Base-by-base conservation (phyloP, 2,113 vertebrate genomes). In the Lampris megalopsis region DNA sequence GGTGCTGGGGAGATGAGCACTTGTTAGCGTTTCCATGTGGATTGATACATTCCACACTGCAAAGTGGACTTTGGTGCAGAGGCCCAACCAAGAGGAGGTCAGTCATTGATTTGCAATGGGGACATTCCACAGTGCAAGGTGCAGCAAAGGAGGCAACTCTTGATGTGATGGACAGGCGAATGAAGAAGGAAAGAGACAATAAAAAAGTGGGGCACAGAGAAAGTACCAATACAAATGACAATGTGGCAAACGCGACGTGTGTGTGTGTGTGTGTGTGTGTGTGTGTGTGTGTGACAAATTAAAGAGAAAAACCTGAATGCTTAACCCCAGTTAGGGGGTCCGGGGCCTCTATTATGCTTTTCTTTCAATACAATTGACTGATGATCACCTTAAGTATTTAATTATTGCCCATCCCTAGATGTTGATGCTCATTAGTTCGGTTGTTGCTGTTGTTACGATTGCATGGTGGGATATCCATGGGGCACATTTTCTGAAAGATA, bases 51-150 rank as follows among this genome's bases (percentile, higher is more conserved):
- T 94, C 91, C 91, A 76, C 64, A 24, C 8, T 66, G 88, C 89
- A 91, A 89, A 89, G 88, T 89, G 90, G 85, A 87, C 73, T 75
- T 60, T 43, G 73, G 69, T 78, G 86, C 80, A 80, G 50, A 83
- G 83, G 68, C 63, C 47, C 38, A 24, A 24, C 24, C 24, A n/a
- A 75, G 60, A 48, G 66, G 72, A 42, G 45, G 63, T 11, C 74
- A 66, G 73, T 66, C 82, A 86, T 77, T 80, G 87, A 89, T 79
- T 83, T 80, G 50, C 78, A 71, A 48, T 67, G 78, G 75, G 81
- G 75, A 85, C 84, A 92, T 93, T 92, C 92, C 91, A 86, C 63
- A 87, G 83, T 85, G 91, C 89, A 91, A 92, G 90, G 90, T 89
- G 89, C 89, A 87, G 60, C 54, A 57, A 77, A 67, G 65, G 75